These are phyloP conservation scores for Sycophila sp. DNA, from an alignment of 1,140 invertebrate genomes.

Conservation along the genomic window DNA sequence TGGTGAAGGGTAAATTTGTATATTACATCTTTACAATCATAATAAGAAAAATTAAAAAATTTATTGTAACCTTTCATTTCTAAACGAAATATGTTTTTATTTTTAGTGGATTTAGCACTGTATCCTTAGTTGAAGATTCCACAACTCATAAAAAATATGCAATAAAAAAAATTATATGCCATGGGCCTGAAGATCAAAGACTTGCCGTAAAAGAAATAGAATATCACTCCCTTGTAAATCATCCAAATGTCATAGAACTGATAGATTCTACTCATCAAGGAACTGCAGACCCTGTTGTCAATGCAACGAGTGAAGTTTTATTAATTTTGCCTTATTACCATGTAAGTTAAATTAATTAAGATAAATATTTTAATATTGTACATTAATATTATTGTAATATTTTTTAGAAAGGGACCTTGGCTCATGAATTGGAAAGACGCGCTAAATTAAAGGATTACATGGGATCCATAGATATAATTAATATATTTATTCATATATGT, in stretches of 20 bases:
- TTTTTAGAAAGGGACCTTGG: constrained; percentile 77
- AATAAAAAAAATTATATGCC: constrained; percentile 84
- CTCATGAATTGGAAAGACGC: constrained; percentile 74
- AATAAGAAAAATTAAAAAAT: not conserved
- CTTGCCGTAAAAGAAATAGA: constrained; percentile 80
- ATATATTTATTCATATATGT: constrained; percentile 80
- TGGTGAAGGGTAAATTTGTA: constrained; percentile 77
- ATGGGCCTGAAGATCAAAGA: constrained; percentile 81
- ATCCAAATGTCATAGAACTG: constrained; percentile 82
- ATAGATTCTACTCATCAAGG: constrained; percentile 76
- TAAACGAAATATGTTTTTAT: not conserved
- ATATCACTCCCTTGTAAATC: constrained; percentile 76
- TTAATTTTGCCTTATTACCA: constrained; percentile 83
- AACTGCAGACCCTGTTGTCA: constrained; percentile 73
- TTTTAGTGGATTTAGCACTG: constrained; percentile 85
- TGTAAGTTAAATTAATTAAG: constrained; percentile 62
- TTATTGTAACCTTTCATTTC: not conserved
- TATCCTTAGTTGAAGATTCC: constrained; percentile 82
- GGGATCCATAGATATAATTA: constrained; percentile 73
- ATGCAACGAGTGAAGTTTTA: constrained; percentile 78
- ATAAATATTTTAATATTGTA: not conserved
- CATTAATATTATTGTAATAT: not conserved
- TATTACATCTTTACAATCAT: not conserved
- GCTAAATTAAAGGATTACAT: constrained; percentile 72
- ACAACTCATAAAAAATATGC: constrained; percentile 79